A percentile compares a stretch with the other conserved stretches of the same genome.
These are phyloP conservation scores for Calephelis perditalis DNA, from an alignment of 2,888 invertebrate species.

Conservation along the genomic window DNA sequence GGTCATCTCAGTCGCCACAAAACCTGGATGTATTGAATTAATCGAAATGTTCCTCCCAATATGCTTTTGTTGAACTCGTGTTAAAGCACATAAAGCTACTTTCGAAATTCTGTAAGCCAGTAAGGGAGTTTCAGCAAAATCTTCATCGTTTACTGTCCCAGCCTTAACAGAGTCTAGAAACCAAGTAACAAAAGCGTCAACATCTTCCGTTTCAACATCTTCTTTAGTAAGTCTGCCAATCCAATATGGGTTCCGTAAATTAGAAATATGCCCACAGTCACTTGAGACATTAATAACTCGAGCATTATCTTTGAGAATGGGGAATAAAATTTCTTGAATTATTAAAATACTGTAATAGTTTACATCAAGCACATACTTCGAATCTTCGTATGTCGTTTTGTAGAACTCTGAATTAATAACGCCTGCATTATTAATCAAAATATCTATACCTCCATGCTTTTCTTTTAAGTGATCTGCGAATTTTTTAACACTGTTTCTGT, in stretches of 20 bases:
- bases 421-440: conserved; percentile 38
- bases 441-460: conserved; percentile 37
- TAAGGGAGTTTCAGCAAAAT: conserved; percentile 30
- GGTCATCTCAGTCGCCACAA: conserved; percentile 34
- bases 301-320: neutral
- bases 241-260: conserved; percentile 27
- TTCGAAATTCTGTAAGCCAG: conserved; percentile 34
- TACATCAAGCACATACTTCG: conserved; percentile 29
- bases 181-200: conserved; percentile 35
- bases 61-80: conserved; percentile 31
- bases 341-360: conserved; percentile 32
- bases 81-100: conserved; percentile 34
- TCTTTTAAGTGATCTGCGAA: conserved; percentile 33
- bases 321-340: conserved; percentile 30
- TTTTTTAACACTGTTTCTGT: conserved; percentile 29
- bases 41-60: conserved; percentile 32
- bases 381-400: conserved; percentile 29
- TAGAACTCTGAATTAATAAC: conserved; percentile 22
- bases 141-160: conserved; percentile 29
- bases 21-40: conserved; percentile 36
- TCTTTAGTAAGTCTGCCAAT: conserved; percentile 29
- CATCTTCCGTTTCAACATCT: conserved; percentile 30
- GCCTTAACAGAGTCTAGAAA: conserved; percentile 34
- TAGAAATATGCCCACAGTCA: neutral
- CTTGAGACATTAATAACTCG: neutral